These are phyloP conservation scores for Graphium colonna DNA, from an alignment of 2,888 invertebrate species.

Conservation along the genomic window DNA sequence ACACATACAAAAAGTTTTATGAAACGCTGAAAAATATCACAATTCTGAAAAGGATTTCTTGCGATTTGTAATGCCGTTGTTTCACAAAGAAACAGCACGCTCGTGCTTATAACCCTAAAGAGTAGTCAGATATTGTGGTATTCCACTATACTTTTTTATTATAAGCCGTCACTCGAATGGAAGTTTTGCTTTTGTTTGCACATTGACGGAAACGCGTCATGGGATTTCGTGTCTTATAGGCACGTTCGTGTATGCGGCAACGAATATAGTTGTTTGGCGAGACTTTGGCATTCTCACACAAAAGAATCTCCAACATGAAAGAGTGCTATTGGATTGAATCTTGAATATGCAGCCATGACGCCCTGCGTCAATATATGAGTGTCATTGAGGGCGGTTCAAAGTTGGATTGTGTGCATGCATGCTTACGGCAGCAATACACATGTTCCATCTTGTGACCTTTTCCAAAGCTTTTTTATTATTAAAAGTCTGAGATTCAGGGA, in stretches of 20 bases:
- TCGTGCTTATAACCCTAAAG: background rate
- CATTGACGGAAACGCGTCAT: background rate
- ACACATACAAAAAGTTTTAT: too few species aligned
- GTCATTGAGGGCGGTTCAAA: constrained; percentile 14
- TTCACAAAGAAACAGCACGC: too few species aligned
- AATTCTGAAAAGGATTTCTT: too few species aligned
- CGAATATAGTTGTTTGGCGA: constrained; percentile 2
- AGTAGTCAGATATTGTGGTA: background rate
- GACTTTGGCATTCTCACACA: constrained; percentile 3
- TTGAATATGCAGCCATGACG: constrained; percentile 11
- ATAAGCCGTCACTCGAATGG: background rate
- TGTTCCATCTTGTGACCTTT: background rate
- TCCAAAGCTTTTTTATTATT: background rate
- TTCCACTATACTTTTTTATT: background rate
- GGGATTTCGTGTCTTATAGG: background rate
- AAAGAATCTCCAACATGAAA: constrained; percentile 17
- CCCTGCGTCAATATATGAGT: constrained; percentile 3
- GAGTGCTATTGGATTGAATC: constrained; percentile 9
- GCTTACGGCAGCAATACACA: background rate
- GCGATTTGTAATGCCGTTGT: too few species aligned
- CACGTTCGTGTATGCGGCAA: background rate
- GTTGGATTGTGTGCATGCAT: constrained; percentile 9
- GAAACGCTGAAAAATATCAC: too few species aligned
- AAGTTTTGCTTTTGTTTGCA: background rate
- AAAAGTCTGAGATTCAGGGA: too few species aligned